phyloP scores from a whole-genome alignment of 2,888 invertebrate genomes.

The Thymelicus lineola region DNA sequence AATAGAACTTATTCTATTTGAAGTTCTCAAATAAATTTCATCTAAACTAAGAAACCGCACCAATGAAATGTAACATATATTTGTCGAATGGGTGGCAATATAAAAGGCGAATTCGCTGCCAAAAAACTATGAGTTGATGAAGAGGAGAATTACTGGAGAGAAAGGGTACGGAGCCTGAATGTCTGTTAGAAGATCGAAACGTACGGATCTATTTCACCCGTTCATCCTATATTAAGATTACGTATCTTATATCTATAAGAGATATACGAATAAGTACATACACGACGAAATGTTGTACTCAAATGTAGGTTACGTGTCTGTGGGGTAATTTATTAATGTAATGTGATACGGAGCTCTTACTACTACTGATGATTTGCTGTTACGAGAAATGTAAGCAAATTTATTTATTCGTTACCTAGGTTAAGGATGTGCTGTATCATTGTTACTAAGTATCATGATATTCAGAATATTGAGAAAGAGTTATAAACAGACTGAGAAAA shows the following conservation, averaged over 20 bases:
- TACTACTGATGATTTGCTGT: background rate
- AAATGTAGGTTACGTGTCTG: background rate
- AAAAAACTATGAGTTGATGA: constrained; percentile 32
- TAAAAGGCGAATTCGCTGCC: constrained; percentile 29
- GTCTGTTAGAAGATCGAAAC: constrained; percentile 25
- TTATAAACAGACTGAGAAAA: no score
- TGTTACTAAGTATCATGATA: background rate
- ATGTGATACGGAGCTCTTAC: constrained; percentile 4
- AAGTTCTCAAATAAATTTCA: constrained; percentile 35
- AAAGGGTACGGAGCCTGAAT: constrained; percentile 21
- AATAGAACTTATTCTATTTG: constrained; percentile 8
- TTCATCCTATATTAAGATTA: constrained; percentile 18
- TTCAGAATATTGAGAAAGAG: background rate
- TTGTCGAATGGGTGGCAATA: constrained; percentile 32
- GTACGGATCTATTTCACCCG: constrained; percentile 23
- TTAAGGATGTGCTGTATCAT: background rate
- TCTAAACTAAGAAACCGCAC: constrained; percentile 31
- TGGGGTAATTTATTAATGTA: constrained; percentile 11
- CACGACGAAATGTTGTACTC: constrained; percentile 5
- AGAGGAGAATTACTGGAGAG: constrained; percentile 9
- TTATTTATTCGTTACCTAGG: background rate
- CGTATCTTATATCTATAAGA: background rate
- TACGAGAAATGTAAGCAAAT: background rate
- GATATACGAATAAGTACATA: background rate
- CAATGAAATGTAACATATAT: constrained; percentile 28